phyloP scores from a whole-genome alignment of 2,888 invertebrate species.

The Drosophila suboccidentalis region DNA sequence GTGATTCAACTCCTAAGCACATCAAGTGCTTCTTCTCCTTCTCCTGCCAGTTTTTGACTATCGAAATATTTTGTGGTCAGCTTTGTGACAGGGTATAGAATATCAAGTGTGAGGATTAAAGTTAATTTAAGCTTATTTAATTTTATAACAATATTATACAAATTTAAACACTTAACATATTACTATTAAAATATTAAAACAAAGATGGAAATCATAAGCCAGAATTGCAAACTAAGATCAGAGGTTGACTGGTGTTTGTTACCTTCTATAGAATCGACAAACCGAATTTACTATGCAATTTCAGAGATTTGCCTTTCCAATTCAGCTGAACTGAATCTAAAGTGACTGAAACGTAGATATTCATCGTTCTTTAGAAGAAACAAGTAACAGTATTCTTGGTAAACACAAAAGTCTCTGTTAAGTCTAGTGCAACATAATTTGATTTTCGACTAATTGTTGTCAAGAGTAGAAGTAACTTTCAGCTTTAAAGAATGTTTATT shows the following conservation, averaged over 20 bases:
- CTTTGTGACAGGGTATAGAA: background rate
- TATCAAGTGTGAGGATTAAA: constrained; percentile 5
- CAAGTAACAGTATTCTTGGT: too few relatives aligned
- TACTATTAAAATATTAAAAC: background rate
- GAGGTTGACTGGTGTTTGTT: background rate
- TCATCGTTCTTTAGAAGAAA: too few relatives aligned
- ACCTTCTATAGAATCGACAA: too few relatives aligned
- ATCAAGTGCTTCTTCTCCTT: constrained; percentile 40
- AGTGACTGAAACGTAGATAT: too few relatives aligned
- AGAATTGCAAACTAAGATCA: background rate
- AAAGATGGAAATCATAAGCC: background rate
- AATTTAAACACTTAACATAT: background rate
- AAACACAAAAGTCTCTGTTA: too few relatives aligned
- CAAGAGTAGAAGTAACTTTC: too few relatives aligned
- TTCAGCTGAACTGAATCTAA: too few relatives aligned
- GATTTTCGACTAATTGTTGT: too few relatives aligned
- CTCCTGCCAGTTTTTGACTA: constrained; percentile 13
- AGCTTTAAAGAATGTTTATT: too few relatives aligned
- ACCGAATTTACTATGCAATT: too few relatives aligned
- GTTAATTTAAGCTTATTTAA: background rate
- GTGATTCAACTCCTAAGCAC: constrained; percentile 35
- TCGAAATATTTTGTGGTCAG: constrained; percentile 30
- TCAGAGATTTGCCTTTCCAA: too few relatives aligned
- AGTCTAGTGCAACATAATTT: too few relatives aligned
- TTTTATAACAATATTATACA: background rate